Conservation (phyloP, 2,113 vertebrate genomes). For the Lophotis ruficrista region DNA sequence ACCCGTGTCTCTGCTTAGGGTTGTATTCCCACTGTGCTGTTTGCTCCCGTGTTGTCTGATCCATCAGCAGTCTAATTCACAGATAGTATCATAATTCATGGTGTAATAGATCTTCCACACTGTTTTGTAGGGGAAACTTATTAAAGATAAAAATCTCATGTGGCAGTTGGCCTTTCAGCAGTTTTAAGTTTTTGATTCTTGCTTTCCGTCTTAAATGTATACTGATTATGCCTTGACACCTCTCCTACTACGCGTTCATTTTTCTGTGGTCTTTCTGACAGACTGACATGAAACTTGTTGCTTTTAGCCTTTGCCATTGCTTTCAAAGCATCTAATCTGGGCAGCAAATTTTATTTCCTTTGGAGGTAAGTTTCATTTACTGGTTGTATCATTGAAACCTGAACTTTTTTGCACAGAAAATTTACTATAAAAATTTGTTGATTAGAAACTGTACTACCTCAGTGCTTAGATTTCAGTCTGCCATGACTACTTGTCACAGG, state of each 20-base stretch:
- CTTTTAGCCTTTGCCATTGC: not conserved
- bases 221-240: not conserved
- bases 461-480: not conserved
- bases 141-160: conserved; percentile 32
- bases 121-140: conserved; percentile 5
- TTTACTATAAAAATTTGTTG: not conserved
- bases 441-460: not conserved
- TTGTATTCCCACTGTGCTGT: not conserved
- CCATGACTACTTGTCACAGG: not conserved
- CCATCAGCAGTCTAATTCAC: not conserved
- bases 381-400: not conserved
- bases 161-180: conserved; percentile 25
- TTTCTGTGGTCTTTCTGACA: conserved; percentile 10
- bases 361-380: not conserved
- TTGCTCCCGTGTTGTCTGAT: conserved; percentile 26
- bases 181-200: conserved; percentile 46
- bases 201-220: conserved; percentile 10
- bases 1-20: not conserved
- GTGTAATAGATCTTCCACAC: not conserved
- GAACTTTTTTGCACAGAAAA: not conserved
- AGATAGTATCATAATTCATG: conserved; percentile 6
- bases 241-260: not conserved
- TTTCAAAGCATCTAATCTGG: not conserved
- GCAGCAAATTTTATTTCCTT: not conserved
- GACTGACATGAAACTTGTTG: not conserved